A percentile compares a stretch with the other conserved stretches of the same genome.
Conservation (phyloP, 1,140 invertebrate species). For the Diabrotica undecimpunctata region DNA sequence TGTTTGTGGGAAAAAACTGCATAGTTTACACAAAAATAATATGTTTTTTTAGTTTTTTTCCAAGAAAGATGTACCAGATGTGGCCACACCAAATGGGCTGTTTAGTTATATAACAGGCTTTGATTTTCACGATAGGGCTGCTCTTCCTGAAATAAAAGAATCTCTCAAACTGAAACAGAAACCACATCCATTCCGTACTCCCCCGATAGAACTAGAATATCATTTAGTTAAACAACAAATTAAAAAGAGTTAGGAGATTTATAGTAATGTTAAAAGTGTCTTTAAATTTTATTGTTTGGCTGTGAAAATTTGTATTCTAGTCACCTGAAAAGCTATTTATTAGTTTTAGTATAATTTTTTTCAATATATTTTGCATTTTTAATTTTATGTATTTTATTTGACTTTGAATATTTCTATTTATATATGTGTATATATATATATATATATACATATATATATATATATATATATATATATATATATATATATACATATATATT, state of each 20-base stretch:
- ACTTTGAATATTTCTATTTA: no score
- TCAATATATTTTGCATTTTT: no score
- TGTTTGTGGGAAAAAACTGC: not conserved
- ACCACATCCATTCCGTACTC: not conserved
- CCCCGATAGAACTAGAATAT: not conserved
- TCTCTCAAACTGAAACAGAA: not conserved
- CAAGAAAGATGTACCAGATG: not conserved
- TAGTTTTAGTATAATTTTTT: no score
- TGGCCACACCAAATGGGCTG: not conserved
- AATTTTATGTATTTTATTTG: no score
- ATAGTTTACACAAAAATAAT: not conserved
- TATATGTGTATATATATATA: no score
- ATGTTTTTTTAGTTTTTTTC: not conserved
- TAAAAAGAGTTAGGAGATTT: not conserved
- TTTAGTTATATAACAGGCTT: not conserved
- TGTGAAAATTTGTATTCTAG: not conserved
- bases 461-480: no score
- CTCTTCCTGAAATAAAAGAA: not conserved
- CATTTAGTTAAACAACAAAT: not conserved
- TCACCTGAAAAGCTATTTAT: not conserved
- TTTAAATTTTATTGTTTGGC: not conserved
- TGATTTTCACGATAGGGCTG: not conserved
- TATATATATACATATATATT: no score
- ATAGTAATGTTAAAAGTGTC: not conserved
- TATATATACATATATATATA: no score